phyloP scores from a whole-genome alignment of 2,113 vertebrate genomes.

The Strix uralensis region DNA sequence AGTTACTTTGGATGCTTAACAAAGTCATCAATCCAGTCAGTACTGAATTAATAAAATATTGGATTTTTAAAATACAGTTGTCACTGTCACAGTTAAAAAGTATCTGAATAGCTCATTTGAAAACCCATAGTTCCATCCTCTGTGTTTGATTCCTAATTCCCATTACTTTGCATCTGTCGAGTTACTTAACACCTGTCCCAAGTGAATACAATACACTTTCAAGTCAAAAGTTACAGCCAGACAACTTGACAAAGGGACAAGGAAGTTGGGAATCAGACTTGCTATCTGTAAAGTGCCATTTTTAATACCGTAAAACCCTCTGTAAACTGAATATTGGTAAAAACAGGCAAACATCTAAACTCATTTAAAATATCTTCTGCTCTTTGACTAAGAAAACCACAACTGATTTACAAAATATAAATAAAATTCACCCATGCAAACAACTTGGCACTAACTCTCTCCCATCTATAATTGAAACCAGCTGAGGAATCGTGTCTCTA shows the following conservation, averaged over 20 bases:
- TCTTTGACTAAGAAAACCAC: neutral
- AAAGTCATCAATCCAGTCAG: neutral
- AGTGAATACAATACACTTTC: neutral
- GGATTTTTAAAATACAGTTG: neutral
- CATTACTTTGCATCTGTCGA: neutral
- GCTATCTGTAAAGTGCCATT: neutral
- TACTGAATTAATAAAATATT: neutral
- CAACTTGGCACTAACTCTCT: conserved; percentile 39
- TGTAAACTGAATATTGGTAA: neutral
- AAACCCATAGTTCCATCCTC: neutral
- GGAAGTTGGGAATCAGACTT: neutral
- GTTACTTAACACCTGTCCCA: conserved; percentile 29
- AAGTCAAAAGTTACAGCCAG: conserved; percentile 29
- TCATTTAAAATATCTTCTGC: neutral
- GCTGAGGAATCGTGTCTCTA: conserved; percentile 5
- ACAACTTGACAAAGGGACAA: neutral
- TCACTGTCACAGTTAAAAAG: neutral
- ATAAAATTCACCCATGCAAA: conserved; percentile 54
- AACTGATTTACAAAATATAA: conserved; percentile 45
- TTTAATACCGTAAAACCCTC: neutral
- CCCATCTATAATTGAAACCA: conserved; percentile 35
- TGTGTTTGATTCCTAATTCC: neutral
- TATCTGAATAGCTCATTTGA: neutral
- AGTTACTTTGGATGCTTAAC: neutral
- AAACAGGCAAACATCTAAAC: neutral